Conservation (phyloP, 2,113 vertebrate species). For the Nerophis lumbriciformis region DNA sequence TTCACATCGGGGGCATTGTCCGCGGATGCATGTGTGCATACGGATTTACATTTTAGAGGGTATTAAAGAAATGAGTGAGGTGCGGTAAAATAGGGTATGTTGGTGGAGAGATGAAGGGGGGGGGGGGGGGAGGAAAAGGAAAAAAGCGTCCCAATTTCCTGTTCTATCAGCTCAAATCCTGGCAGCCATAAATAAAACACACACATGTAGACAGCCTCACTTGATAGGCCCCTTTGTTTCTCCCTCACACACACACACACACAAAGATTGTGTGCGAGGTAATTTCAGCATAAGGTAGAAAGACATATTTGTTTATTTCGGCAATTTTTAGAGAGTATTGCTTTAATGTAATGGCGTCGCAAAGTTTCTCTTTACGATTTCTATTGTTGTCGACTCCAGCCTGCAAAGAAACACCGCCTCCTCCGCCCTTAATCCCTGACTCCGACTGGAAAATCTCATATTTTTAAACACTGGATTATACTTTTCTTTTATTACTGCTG, state of each 20-base stretch:
- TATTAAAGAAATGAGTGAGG: constrained; percentile 79
- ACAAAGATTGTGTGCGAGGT: constrained; percentile 3
- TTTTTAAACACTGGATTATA: constrained; percentile 88
- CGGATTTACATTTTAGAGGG: constrained; percentile 75
- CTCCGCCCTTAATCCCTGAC: constrained; percentile 74
- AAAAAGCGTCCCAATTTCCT: constrained; percentile 59
- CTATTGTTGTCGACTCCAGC: no score
- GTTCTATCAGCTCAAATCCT: constrained; percentile 68
- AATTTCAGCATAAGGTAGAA: neutral
- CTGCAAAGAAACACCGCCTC: neutral
- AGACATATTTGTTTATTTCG: neutral
- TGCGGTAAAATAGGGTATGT: constrained; percentile 45
- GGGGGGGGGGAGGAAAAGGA: constrained; percentile 38
- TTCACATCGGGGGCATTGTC: constrained; percentile 66
- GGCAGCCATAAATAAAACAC: constrained; percentile 77
- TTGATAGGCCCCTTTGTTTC: neutral
- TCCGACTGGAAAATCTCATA: constrained; percentile 81
- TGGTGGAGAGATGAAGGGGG: neutral
- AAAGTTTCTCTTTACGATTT: no score
- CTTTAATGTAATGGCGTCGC: no score
- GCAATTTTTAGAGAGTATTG: no score
- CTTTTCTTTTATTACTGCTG: constrained; percentile 83
- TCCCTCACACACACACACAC: neutral
- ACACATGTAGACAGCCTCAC: neutral
- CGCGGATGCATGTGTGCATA: constrained; percentile 66